Conservation (phyloP, 2,113 vertebrate genomes). For the Chunga burmeisteri region DNA sequence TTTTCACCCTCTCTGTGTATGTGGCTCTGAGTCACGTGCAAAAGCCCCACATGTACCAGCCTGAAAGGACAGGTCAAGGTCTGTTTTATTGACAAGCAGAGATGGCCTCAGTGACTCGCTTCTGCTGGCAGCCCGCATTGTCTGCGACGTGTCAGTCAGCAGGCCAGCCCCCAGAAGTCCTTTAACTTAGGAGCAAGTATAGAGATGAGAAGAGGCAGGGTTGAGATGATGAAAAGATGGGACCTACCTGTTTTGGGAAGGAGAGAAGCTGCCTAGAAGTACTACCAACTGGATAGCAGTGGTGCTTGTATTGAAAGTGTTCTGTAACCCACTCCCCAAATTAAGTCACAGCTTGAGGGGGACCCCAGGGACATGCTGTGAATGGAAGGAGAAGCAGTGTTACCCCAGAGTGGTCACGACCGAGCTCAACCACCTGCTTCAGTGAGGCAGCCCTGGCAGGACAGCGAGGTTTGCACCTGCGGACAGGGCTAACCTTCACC, state of each 20-base stretch:
- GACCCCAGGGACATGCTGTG: neutral
- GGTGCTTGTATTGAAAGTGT: neutral
- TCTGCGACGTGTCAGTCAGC: neutral
- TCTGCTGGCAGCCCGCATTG: rapidly evolving
- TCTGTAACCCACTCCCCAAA: neutral
- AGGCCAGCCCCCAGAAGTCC: neutral
- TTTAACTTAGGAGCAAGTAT: neutral
- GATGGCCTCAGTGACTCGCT: neutral
- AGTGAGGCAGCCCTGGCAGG: neutral
- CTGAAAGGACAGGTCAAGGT: neutral
- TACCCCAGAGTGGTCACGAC: neutral
- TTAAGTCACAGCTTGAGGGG: neutral
- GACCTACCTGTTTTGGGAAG: neutral
- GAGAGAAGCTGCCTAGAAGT: neutral
- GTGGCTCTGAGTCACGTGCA: neutral
- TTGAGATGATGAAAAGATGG: neutral
- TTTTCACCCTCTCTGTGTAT: neutral
- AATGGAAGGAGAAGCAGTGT: neutral
- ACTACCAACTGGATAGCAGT: neutral
- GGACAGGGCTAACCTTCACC: neutral
- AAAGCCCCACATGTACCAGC: neutral
- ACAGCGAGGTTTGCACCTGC: neutral
- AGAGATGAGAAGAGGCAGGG: neutral
- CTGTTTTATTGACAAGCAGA: neutral
- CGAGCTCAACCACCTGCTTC: neutral